Evolutionary conservation across 2,113 vertebrate genomes (phyloP).

Genomic region (Tetraodon nigroviridis): DNA sequence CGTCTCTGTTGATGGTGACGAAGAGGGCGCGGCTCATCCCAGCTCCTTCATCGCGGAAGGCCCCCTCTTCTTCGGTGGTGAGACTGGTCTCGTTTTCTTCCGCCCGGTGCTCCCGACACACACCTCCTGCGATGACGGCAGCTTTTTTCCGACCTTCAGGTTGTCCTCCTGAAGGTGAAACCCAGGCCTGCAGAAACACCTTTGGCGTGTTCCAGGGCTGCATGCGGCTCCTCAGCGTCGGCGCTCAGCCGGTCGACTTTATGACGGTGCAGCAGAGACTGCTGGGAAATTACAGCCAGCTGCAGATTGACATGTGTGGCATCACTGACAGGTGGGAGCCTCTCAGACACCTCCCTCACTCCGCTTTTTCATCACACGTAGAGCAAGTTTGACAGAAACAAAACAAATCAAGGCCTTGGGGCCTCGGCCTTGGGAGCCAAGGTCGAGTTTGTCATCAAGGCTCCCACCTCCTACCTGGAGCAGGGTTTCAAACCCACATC

Average conservation of each 20-base stretch:
- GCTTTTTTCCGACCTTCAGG: conserved; percentile 64
- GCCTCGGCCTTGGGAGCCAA: too few relatives aligned
- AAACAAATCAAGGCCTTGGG: too few relatives aligned
- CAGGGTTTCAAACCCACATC: too few relatives aligned
- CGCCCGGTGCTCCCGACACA: not conserved
- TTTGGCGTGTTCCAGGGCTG: conserved; percentile 85
- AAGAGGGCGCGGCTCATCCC: conserved; percentile 55
- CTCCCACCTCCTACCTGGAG: too few relatives aligned
- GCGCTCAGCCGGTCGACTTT: conserved; percentile 75
- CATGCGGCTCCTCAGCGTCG: conserved; percentile 80
- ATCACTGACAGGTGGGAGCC: conserved; percentile 86
- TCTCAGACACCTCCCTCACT: not conserved
- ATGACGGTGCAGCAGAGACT: conserved; percentile 82
- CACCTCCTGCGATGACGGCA: not conserved
- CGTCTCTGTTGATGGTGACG: conserved; percentile 76
- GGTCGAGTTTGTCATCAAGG: too few relatives aligned
- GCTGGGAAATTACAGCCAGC: conserved; percentile 86
- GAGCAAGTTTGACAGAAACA: too few relatives aligned
- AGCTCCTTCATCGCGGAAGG: conserved; percentile 59
- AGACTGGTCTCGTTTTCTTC: not conserved
- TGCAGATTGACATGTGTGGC: conserved; percentile 90
- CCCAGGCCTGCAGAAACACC: conserved; percentile 75
- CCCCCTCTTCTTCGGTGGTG: conserved; percentile 86
- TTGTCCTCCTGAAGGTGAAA: conserved; percentile 73
- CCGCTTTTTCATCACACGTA: not conserved